phyloP scores from a whole-genome alignment of 1,140 invertebrate species.

The Drosophila mojavensis region DNA sequence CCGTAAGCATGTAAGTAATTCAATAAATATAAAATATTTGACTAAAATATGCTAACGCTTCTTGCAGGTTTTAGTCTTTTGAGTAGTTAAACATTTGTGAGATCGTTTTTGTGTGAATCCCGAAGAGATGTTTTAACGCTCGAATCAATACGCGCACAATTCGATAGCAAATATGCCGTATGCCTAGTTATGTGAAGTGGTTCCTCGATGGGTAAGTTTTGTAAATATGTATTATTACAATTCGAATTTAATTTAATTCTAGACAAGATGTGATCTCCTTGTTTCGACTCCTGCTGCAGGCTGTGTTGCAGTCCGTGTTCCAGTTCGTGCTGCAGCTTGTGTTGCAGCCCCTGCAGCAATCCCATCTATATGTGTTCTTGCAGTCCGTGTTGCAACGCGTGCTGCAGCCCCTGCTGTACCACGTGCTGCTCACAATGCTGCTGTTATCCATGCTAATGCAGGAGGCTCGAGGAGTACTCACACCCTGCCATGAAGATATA shows the following conservation, averaged over 20 bases:
- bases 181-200: not conserved
- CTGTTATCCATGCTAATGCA: not conserved
- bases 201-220: not conserved
- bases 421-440: not conserved
- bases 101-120: slow-evolving; percentile 1
- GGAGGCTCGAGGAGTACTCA: too few relatives aligned
- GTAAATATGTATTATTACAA: too few relatives aligned
- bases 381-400: not conserved
- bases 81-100: slow-evolving; percentile 4
- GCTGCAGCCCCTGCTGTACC: not conserved
- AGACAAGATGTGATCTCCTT: not conserved
- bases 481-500: not conserved
- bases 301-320: not conserved
- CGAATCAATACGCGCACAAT: not conserved
- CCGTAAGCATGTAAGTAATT: not conserved
- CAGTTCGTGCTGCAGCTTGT: not conserved
- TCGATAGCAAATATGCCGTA: slow-evolving; percentile 7
- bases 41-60: not conserved
- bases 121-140: not conserved
- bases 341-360: not conserved
- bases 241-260: too few relatives aligned
- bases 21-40: not conserved
- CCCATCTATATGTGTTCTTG: not conserved
- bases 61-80: not conserved
- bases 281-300: not conserved